Conservation (phyloP, 2,113 vertebrate genomes). For the Meles meles region DNA sequence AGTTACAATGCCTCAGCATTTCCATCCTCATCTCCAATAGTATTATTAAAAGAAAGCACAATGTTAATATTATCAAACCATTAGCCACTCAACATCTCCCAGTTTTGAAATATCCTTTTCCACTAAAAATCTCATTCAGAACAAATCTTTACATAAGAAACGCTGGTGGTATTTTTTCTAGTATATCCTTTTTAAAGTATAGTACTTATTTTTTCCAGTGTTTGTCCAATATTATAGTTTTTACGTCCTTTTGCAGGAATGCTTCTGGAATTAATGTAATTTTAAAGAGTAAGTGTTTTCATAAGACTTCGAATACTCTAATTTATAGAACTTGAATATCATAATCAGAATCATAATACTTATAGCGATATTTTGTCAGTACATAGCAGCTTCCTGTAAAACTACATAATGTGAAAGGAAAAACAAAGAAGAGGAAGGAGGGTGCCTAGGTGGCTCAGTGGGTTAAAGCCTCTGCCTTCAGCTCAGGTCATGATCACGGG, state of each 20-base stretch:
- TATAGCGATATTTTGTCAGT: not conserved
- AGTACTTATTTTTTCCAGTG: constrained; percentile 21
- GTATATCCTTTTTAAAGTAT: not conserved
- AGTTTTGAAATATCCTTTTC: not conserved
- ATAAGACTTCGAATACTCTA: not conserved
- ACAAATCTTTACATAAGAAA: not conserved
- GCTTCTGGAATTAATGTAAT: not conserved
- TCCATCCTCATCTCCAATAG: not conserved
- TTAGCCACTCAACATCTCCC: not conserved
- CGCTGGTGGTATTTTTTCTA: not conserved
- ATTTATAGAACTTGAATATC: constrained; percentile 25
- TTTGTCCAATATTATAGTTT: constrained; percentile 4
- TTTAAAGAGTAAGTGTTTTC: constrained; percentile 17
- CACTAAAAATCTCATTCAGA: not conserved
- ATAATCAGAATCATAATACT: constrained; percentile 29
- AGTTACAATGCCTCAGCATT: not conserved
- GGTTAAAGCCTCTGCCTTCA: too few species aligned
- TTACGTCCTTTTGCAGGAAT: constrained; percentile 1
- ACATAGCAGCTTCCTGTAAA: not conserved
- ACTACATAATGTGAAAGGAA: not conserved
- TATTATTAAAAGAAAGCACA: constrained; percentile 11
- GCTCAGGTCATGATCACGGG: too few species aligned
- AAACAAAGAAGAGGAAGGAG: not conserved
- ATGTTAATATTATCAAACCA: not conserved
- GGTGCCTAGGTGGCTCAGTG: too few species aligned